Evolutionary conservation across 2,797 vertebrate species (phyloP).

Genomic region (Enteromius afrohamiltoni): DNA sequence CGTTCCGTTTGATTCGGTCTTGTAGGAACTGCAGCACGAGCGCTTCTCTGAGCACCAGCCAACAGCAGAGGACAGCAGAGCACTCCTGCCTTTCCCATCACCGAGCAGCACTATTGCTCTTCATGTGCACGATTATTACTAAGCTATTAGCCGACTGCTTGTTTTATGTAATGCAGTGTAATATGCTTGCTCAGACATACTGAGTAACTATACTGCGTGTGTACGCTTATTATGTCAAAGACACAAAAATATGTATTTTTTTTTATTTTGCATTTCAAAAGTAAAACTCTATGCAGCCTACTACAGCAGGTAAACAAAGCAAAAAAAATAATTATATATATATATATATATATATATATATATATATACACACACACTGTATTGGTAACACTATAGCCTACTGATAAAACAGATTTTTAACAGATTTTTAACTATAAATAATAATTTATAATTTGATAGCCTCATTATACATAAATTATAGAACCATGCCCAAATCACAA

Average conservation of each 20-base stretch:
- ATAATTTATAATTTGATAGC: too few species aligned
- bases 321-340: not conserved
- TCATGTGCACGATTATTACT: not conserved
- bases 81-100: conserved; percentile 51
- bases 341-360: not conserved
- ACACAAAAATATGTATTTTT: not conserved
- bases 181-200: not conserved
- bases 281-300: not conserved
- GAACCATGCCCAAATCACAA: too few species aligned
- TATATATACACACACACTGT: not conserved
- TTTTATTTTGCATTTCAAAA: not conserved
- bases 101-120: not conserved
- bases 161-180: not conserved
- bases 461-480: too few species aligned
- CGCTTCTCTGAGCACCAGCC: conserved; percentile 66
- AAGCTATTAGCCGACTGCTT: not conserved
- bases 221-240: not conserved
- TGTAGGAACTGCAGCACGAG: conserved; percentile 70
- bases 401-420: not conserved
- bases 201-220: not conserved
- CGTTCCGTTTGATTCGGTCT: conserved; percentile 66
- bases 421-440: too few species aligned
- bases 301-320: not conserved
- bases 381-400: not conserved
- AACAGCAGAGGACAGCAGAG: conserved; percentile 74